Evolutionary conservation across 2,797 vertebrate genomes (phyloP).

Genomic region (Arremon brunneinucha): DNA sequence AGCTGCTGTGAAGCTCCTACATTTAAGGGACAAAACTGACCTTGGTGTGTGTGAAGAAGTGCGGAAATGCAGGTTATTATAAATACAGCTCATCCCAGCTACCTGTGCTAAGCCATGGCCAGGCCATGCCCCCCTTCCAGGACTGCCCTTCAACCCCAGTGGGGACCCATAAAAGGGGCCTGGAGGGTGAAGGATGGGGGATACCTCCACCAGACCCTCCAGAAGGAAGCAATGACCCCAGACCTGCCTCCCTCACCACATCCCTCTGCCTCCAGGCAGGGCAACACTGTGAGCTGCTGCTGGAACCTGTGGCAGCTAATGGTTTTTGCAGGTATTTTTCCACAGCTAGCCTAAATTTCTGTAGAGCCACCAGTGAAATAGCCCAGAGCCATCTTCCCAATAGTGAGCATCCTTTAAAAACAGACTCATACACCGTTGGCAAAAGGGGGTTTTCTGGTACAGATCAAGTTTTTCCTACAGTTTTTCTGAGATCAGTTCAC

Average conservation of each 20-base stretch:
- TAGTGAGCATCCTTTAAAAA: neutral
- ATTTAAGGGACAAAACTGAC: neutral
- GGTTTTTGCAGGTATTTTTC: neutral
- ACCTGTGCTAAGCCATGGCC: neutral
- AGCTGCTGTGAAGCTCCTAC: neutral
- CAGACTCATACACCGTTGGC: neutral
- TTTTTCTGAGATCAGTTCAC: neutral
- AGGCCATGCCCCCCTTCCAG: neutral
- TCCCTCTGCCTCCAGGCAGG: neutral
- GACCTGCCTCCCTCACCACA: too few species aligned
- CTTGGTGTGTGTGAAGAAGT: neutral
- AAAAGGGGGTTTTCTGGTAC: neutral
- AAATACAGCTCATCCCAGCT: neutral
- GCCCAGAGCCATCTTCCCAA: neutral
- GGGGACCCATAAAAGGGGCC: neutral
- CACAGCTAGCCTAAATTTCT: neutral
- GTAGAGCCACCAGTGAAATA: neutral
- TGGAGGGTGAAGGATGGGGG: neutral
- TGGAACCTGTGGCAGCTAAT: neutral
- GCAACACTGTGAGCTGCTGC: neutral
- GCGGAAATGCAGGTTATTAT: neutral
- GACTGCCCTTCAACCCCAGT: neutral
- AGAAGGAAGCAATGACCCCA: accelerated
- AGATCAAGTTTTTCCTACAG: neutral
- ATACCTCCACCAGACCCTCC: neutral